Evolutionary conservation across 2,888 invertebrate species (phyloP).

Genomic region (Podabrus alpinus): DNA sequence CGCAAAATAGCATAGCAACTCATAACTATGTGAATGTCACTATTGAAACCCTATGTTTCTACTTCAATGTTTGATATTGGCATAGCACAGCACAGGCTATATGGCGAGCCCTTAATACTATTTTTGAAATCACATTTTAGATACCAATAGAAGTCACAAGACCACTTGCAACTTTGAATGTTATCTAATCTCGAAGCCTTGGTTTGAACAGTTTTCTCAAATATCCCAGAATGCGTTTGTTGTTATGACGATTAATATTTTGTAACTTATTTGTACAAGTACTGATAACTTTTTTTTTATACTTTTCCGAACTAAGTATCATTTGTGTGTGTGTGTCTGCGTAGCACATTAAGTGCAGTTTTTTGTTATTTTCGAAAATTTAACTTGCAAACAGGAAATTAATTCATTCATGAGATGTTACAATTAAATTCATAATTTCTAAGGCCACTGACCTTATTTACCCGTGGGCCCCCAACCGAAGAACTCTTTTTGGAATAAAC

Average conservation of each 20-base stretch:
- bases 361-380: background rate
- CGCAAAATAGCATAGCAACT: too few relatives aligned
- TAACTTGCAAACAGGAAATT: background rate
- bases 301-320: too few relatives aligned
- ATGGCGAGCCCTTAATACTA: too few relatives aligned
- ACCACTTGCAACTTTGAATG: background rate
- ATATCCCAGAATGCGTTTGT: background rate
- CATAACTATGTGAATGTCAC: too few relatives aligned
- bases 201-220: background rate
- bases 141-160: background rate
- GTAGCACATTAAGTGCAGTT: background rate
- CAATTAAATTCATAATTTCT: background rate
- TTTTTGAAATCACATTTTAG: too few relatives aligned
- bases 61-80: too few relatives aligned
- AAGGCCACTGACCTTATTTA: background rate
- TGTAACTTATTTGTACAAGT: background rate
- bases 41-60: too few relatives aligned
- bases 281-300: background rate
- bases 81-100: too few relatives aligned
- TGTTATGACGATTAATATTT: background rate
- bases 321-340: too few relatives aligned
- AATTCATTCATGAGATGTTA: background rate
- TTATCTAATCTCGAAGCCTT: background rate
- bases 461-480: background rate
- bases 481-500: background rate